Evolutionary conservation across 2,888 invertebrate genomes (phyloP).

Genomic region (Criorhina ranunculi): DNA sequence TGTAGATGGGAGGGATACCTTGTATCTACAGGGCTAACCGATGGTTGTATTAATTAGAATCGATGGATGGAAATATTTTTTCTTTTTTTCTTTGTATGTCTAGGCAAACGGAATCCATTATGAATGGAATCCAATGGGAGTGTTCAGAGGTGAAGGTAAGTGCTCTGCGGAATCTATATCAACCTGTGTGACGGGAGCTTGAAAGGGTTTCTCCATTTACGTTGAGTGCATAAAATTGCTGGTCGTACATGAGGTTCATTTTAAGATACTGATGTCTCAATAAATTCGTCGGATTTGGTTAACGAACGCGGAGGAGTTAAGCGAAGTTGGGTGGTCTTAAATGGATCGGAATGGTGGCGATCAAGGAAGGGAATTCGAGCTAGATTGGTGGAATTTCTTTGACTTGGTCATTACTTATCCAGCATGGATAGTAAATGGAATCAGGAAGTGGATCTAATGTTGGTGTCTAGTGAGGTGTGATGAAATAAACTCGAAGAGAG

Average conservation of each 20-base stretch:
- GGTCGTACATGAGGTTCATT: constrained; percentile 52
- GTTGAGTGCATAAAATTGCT: constrained; percentile 46
- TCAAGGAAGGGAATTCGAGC: neutral
- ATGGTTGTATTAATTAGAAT: constrained; percentile 67
- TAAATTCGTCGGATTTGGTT: constrained; percentile 53
- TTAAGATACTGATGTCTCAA: constrained; percentile 71
- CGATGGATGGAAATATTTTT: constrained; percentile 37
- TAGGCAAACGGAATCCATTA: constrained; percentile 61
- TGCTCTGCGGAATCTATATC: constrained; percentile 9
- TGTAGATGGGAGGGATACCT: constrained; percentile 15
- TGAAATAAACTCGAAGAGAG: no score
- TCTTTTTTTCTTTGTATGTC: constrained; percentile 14
- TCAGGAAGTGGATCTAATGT: no score
- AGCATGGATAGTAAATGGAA: no score
- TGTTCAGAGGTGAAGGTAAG: constrained; percentile 44
- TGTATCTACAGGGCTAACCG: constrained; percentile 17
- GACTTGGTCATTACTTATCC: neutral
- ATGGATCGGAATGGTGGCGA: neutral
- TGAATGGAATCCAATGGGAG: neutral
- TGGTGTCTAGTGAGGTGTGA: no score
- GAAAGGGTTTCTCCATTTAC: constrained; percentile 55
- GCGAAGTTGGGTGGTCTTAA: constrained; percentile 23
- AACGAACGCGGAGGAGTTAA: constrained; percentile 1
- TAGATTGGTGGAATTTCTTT: neutral
- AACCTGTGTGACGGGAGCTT: constrained; percentile 33